Percentiles rank a stretch among this genome's conserved stretches.
phyloP scores from a whole-genome alignment of 30 jellyfish, hydroid and myxozoan species.

The Aurelia coerulea region DNA sequence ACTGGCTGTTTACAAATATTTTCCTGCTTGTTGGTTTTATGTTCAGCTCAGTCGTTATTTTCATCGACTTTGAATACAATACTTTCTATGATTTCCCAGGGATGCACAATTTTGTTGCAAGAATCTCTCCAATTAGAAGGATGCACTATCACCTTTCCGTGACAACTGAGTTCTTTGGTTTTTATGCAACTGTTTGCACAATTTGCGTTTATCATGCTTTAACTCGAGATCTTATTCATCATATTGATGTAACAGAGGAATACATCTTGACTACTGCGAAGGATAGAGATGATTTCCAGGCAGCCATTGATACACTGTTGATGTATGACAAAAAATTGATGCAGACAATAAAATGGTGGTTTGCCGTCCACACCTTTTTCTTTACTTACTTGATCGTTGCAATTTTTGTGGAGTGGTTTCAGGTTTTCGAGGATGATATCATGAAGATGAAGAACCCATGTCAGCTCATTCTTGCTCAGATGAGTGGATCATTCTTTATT shows the following conservation, averaged over 20 bases:
- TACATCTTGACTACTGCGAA: not conserved
- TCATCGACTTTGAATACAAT: not conserved
- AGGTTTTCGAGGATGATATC: not conserved
- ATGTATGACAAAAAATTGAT: constrained; percentile 1
- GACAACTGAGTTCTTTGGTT: constrained; percentile 11
- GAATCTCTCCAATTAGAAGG: not conserved
- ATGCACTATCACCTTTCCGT: constrained; percentile 4
- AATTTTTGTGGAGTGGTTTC: constrained; percentile 1
- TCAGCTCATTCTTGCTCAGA: not conserved
- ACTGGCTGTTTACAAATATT: constrained; percentile 8
- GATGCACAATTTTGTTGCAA: not conserved
- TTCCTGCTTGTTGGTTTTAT: constrained; percentile 4
- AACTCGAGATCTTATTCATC: constrained; percentile 1
- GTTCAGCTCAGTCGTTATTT: not conserved
- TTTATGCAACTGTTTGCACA: constrained; percentile 5
- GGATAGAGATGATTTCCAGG: constrained; percentile 10
- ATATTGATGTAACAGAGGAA: not conserved
- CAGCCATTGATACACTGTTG: not conserved
- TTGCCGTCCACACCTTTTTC: not conserved
- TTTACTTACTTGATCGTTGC: constrained; percentile 6
- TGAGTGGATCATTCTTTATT: constrained; percentile 14
- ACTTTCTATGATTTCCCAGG: not conserved
- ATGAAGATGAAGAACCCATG: not conserved
- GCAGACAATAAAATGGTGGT: constrained; percentile 17
- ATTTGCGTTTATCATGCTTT: constrained; percentile 5